Conservation (phyloP, 2,113 vertebrate genomes). For the Trochalopteron elliotii region DNA sequence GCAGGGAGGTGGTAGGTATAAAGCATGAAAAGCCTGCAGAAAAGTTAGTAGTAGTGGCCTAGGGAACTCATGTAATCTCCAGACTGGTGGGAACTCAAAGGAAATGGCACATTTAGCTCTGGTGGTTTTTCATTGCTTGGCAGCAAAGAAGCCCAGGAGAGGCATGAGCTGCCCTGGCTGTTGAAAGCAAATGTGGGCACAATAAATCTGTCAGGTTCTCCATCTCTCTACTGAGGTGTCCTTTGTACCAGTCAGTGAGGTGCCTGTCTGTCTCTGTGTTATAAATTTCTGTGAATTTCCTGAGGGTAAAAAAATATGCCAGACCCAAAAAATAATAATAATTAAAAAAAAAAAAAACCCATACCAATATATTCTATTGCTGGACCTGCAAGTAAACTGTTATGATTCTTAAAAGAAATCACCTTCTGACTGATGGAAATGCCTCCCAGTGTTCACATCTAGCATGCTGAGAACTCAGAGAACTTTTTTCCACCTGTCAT, state of each 20-base stretch:
- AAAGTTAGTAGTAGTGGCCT: neutral
- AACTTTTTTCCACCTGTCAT: neutral
- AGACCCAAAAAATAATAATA: neutral
- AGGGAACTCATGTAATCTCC: neutral
- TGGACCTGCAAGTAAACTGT: neutral
- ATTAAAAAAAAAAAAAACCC: fast-evolving
- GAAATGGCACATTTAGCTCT: neutral
- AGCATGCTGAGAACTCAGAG: neutral
- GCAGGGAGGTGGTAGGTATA: neutral
- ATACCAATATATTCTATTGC: neutral
- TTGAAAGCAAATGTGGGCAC: neutral
- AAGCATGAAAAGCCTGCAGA: neutral
- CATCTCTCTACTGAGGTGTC: neutral
- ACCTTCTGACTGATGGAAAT: neutral
- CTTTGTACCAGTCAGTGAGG: neutral
- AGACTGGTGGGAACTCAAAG: neutral
- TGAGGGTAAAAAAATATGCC: neutral
- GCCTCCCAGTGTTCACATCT: neutral
- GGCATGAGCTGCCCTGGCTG: neutral
- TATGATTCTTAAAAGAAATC: neutral
- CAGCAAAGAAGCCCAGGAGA: neutral
- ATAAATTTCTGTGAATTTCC: conserved; percentile 24
- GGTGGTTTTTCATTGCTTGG: neutral
- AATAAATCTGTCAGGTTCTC: neutral
- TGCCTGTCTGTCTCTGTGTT: neutral